Evolutionary conservation across 1,140 invertebrate species (phyloP).

Genomic region (Globodera rostochiensis): DNA sequence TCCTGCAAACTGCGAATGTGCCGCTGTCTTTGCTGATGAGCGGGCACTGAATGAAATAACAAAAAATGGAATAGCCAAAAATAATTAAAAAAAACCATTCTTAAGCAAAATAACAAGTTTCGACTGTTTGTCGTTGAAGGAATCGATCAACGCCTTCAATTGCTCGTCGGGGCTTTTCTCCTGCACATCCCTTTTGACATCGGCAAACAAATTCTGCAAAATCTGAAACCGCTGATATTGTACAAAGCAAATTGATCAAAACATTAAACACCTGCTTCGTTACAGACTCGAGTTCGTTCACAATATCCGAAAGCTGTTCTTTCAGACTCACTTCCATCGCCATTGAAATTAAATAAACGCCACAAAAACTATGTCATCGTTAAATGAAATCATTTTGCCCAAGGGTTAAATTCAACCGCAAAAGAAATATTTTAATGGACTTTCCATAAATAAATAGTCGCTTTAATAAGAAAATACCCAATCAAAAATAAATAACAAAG

Average conservation of each 20-base stretch:
- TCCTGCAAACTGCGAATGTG: constrained; percentile 38
- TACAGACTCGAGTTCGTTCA: constrained; percentile 21
- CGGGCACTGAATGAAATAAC: constrained; percentile 25
- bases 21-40: constrained; percentile 44
- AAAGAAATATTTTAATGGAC: too few relatives aligned
- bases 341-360: neutral
- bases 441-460: too few relatives aligned
- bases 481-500: neutral
- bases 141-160: neutral
- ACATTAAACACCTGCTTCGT: constrained; percentile 24
- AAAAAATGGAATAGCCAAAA: neutral
- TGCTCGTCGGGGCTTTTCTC: constrained; percentile 6
- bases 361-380: neutral
- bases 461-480: neutral
- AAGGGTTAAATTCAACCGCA: neutral
- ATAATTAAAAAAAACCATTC: neutral
- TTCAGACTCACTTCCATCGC: neutral
- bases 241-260: neutral
- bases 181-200: neutral
- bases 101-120: constrained; percentile 9
- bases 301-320: constrained; percentile 21
- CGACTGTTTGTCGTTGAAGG: constrained; percentile 13
- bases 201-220: constrained; percentile 6
- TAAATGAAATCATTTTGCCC: neutral
- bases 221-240: neutral